Evolutionary conservation across 2,797 vertebrate genomes (phyloP).

Genomic region (Pangasius mekongensis): DNA sequence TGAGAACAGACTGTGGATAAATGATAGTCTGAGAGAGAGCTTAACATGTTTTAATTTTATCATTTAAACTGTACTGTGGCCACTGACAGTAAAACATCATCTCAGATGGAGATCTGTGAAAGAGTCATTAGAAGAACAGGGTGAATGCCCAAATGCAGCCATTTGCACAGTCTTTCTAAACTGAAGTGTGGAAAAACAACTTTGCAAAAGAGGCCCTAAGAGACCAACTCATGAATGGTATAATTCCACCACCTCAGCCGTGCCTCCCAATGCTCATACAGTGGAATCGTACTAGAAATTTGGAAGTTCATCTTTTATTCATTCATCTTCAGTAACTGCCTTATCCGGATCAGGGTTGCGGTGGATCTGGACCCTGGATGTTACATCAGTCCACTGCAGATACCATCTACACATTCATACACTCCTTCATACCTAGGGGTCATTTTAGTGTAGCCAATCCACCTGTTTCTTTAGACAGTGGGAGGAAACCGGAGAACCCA

Average conservation of each 20-base stretch:
- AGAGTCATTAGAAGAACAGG: not conserved
- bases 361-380: not conserved
- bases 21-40: slow-evolving; percentile 5
- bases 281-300: not conserved
- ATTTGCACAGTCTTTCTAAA: not conserved
- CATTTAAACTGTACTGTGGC: not conserved
- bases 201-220: not conserved
- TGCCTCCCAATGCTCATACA: not conserved
- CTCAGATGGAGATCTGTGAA: not conserved
- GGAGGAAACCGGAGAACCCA: not conserved
- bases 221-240: slow-evolving; percentile 2
- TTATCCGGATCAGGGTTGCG: not conserved
- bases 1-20: slow-evolving; percentile 15
- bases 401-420: not conserved
- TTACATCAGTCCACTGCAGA: not conserved
- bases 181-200: slow-evolving; percentile 8
- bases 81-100: not conserved
- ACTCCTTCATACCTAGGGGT: not conserved
- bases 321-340: not conserved
- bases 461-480: not conserved
- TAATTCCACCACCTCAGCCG: not conserved
- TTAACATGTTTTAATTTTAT: slow-evolving; percentile 4
- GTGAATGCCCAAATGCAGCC: not conserved
- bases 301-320: not conserved
- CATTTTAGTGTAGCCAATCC: not conserved